phyloP scores from a whole-genome alignment of 2,113 vertebrate genomes.

The Aramus guarauna region DNA sequence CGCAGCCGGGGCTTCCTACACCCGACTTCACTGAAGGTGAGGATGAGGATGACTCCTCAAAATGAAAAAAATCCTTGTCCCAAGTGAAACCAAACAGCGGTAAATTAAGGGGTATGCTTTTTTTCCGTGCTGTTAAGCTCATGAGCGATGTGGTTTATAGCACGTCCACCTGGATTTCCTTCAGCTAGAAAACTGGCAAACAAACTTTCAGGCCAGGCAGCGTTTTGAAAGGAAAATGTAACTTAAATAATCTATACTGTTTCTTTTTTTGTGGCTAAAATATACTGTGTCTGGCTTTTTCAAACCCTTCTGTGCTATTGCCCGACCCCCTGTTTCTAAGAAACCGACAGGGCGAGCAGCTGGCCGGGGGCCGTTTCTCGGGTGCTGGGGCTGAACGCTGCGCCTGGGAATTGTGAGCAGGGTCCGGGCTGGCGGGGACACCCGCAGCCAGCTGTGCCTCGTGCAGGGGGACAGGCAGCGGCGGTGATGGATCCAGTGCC shows the following conservation, averaged over 20 bases:
- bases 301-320: not conserved
- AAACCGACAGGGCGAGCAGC: not conserved
- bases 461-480: not conserved
- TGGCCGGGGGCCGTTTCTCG: not conserved
- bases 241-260: not conserved
- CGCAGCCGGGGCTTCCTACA: not conserved
- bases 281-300: not conserved
- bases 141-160: not conserved
- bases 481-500: not conserved
- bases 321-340: not conserved
- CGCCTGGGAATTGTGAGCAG: rapidly evolving
- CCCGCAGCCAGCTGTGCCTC: rapidly evolving
- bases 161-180: not conserved
- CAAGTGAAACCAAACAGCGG: not conserved
- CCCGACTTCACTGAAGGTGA: not conserved
- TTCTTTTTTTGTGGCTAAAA: not conserved
- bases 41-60: not conserved
- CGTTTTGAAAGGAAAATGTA: not conserved
- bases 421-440: rapidly evolving
- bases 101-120: not conserved
- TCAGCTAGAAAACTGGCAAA: not conserved
- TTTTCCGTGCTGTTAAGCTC: not conserved
- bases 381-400: not conserved
- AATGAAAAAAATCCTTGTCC: not conserved
- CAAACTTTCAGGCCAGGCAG: not conserved